Percentiles rank a stretch among this genome's conserved stretches.
phyloP scores from a whole-genome alignment of 2,113 vertebrate species.

The Megaceryle torquata region DNA sequence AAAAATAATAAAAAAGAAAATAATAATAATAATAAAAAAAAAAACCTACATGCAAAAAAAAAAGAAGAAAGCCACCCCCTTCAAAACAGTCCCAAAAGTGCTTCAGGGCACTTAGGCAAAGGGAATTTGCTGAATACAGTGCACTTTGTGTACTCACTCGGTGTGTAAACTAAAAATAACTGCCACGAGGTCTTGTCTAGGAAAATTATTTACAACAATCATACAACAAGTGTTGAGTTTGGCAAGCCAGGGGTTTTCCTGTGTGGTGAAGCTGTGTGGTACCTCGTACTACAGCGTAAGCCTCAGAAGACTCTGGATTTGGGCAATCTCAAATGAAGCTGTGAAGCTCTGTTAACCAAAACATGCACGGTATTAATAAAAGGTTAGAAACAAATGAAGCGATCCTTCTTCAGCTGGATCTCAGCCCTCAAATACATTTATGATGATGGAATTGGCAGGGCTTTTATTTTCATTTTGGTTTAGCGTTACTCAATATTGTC shows the following conservation, averaged over 20 bases:
- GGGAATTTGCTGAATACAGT: neutral
- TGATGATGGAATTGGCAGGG: slow-evolving; percentile 28
- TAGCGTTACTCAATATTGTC: slow-evolving; percentile 4
- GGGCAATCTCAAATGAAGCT: neutral
- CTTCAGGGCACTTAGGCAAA: neutral
- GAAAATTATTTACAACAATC: neutral
- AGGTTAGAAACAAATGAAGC: neutral
- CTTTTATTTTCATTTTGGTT: slow-evolving; percentile 34
- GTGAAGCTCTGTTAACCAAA: neutral
- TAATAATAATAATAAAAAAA: neutral
- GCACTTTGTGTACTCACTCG: neutral
- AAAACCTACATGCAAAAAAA: neutral
- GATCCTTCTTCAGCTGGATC: neutral
- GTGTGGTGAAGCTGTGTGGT: neutral
- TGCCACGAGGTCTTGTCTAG: neutral
- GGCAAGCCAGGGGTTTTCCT: neutral
- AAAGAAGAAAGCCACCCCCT: no score
- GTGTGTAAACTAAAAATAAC: neutral
- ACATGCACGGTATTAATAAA: neutral
- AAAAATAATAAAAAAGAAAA: neutral
- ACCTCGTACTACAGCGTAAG: neutral
- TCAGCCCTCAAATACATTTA: slow-evolving; percentile 28
- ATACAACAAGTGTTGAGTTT: neutral
- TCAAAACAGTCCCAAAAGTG: neutral
- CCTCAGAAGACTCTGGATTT: neutral